Base-by-base conservation (phyloP, 2,797 vertebrate genomes). In the Odontamblyopus rebecca region DNA sequence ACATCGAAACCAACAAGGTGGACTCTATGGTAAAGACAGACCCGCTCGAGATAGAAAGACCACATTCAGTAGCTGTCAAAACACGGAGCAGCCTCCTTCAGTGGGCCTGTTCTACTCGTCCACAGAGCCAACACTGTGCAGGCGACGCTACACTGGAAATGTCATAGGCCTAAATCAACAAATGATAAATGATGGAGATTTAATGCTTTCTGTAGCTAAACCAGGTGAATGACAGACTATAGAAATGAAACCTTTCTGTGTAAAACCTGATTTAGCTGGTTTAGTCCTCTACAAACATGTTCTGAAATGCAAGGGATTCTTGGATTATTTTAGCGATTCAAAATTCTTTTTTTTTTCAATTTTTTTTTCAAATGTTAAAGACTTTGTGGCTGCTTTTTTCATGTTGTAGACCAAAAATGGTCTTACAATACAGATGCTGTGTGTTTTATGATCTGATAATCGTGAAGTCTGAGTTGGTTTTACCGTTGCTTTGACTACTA, bases 31-130 rank as follows among this genome's bases (percentile, higher is more conserved):
- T n/a, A 2, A 6, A 29, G 48, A 51, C 27, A 67, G 65, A 54
- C 27, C 65, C 48, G 18, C 5, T 19, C 23, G 3, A 30, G 64
- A 51, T 66, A 51, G 26, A 66, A 51, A 51, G 64, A 44, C 6
- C 12, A 8, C 64, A 51, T 54, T 67, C 48, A 54, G 18, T 1
- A n/a, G 16, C 54, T 67, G 32, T 67, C 65, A 53, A 67, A 67
- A 67, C 65, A 67, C 18, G 8, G 4, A 5, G 48, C 18, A 9
- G 48, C 48, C 44, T 5, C 32, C 65, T 18, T 67, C 65, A 53
- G 54, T 67, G 65, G 27, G 26, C 16, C 65, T 32, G 32, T 67
- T 67, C 65, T 53, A 5, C 65, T 66, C 19, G 26, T 53, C 48
- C 16, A 67, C 48, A 67, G 27, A 67, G 27, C 48, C 16, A 2